Evolutionary conservation across 2,113 vertebrate genomes (phyloP).

Genomic region (Xenopus borealis): DNA sequence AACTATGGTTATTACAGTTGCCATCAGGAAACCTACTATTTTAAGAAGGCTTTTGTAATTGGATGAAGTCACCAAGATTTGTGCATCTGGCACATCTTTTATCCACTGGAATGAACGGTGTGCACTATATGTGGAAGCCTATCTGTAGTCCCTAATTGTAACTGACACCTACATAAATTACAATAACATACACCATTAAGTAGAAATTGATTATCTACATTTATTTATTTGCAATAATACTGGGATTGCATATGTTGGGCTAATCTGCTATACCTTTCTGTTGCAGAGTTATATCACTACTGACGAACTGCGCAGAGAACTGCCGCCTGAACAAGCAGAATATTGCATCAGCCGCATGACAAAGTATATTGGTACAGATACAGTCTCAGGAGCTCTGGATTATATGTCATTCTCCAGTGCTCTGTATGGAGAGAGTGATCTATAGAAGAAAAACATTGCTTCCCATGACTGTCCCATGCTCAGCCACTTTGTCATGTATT

Average conservation of each 20-base stretch:
- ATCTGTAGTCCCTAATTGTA: no score
- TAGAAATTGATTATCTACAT: no score
- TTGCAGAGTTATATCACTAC: constrained; percentile 77
- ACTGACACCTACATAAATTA: no score
- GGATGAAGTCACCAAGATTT: no score
- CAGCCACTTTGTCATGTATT: constrained; percentile 2
- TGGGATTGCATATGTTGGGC: background rate
- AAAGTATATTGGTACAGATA: constrained; percentile 70
- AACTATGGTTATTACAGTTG: no score
- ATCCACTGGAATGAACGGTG: no score
- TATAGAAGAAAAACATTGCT: constrained; percentile 57
- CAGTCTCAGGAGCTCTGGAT: constrained; percentile 73
- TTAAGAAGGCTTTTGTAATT: no score
- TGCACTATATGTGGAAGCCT: no score
- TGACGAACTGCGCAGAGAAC: constrained; percentile 82
- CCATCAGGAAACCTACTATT: no score
- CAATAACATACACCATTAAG: no score
- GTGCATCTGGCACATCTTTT: no score
- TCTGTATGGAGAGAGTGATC: constrained; percentile 88
- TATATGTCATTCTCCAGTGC: constrained; percentile 90
- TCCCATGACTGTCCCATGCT: constrained; percentile 18
- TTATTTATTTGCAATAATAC: no score
- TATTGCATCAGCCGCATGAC: constrained; percentile 89
- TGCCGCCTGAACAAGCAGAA: constrained; percentile 83
- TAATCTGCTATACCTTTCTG: background rate